These are phyloP conservation scores for Zeuzera pyrina DNA, from an alignment of 2,888 invertebrate species.

Conservation along the genomic window DNA sequence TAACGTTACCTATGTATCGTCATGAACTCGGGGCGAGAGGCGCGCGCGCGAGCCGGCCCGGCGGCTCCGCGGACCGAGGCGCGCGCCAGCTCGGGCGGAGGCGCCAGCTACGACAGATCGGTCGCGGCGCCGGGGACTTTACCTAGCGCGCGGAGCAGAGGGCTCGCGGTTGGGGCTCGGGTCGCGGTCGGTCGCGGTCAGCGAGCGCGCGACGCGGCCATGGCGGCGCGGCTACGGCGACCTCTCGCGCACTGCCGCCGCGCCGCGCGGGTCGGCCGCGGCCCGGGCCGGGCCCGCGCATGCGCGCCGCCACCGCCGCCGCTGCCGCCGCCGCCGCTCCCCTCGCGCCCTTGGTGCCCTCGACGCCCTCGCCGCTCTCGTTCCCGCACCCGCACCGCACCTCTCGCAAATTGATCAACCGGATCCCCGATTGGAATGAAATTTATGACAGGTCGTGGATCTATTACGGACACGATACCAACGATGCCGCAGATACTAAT, in stretches of 20 bases:
- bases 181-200: constrained; percentile 29
- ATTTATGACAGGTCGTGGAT: constrained; percentile 67
- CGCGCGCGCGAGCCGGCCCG: constrained; percentile 3
- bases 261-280: constrained; percentile 30
- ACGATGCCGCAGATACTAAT: constrained; percentile 31
- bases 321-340: too few relatives aligned
- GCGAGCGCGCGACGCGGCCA: constrained; percentile 58
- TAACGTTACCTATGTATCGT: constrained; percentile 50
- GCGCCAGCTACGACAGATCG: constrained; percentile 12
- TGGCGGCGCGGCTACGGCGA: constrained; percentile 56
- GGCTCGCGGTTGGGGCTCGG: constrained; percentile 26
- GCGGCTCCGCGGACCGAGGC: constrained; percentile 24
- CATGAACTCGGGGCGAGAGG: constrained; percentile 33
- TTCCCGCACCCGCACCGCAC: constrained; percentile 14
- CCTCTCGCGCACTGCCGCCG: constrained; percentile 50
- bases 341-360: constrained; percentile 13
- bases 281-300: constrained; percentile 27
- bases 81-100: constrained; percentile 29
- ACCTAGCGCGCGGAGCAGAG: constrained; percentile 33
- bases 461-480: constrained; percentile 52
- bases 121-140: constrained; percentile 29
- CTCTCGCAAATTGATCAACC: constrained; percentile 57
- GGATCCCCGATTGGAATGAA: constrained; percentile 65
- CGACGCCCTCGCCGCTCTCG: too few relatives aligned
- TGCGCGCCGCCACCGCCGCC: constrained; percentile 12